Evolutionary conservation across 2,797 vertebrate genomes (phyloP).

Genomic region (Amphiprion clarkii): DNA sequence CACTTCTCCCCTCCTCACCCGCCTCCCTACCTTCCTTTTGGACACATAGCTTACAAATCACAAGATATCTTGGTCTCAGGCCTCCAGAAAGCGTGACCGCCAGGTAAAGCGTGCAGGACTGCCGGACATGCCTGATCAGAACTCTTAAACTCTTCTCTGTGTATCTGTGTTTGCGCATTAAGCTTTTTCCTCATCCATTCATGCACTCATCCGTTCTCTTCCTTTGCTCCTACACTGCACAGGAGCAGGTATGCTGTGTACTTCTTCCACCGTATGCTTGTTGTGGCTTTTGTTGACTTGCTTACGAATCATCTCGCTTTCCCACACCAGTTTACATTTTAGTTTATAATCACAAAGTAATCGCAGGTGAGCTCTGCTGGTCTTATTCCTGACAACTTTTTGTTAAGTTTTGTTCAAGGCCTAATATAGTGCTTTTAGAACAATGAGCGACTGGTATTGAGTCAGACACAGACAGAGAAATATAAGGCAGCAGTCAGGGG

Average conservation of each 20-base stretch:
- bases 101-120: conserved; percentile 88
- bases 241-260: conserved; percentile 69
- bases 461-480: conserved; percentile 43
- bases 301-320: conserved; percentile 62
- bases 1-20: conserved; percentile 77
- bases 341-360: conserved; percentile 41
- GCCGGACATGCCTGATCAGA: conserved; percentile 87
- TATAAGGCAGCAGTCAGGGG: conserved; percentile 52
- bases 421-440: conserved; percentile 33
- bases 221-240: conserved; percentile 64
- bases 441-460: conserved; percentile 44
- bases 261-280: conserved; percentile 65
- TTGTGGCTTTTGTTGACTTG: conserved; percentile 75
- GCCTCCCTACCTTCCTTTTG: conserved; percentile 80
- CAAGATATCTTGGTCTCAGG: conserved; percentile 91
- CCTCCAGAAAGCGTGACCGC: conserved; percentile 90
- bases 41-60: conserved; percentile 91
- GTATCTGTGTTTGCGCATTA: conserved; percentile 77
- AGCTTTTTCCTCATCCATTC: conserved; percentile 68
- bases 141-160: conserved; percentile 75
- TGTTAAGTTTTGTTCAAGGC: conserved; percentile 21
- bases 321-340: conserved; percentile 54
- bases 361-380: neutral
- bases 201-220: conserved; percentile 59
- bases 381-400: conserved; percentile 28